A percentile compares a stretch with the other conserved stretches of the same genome.
These are phyloP conservation scores for Stegophylla sp. DNA, from an alignment of 2,888 invertebrate genomes.

Conservation along the genomic window DNA sequence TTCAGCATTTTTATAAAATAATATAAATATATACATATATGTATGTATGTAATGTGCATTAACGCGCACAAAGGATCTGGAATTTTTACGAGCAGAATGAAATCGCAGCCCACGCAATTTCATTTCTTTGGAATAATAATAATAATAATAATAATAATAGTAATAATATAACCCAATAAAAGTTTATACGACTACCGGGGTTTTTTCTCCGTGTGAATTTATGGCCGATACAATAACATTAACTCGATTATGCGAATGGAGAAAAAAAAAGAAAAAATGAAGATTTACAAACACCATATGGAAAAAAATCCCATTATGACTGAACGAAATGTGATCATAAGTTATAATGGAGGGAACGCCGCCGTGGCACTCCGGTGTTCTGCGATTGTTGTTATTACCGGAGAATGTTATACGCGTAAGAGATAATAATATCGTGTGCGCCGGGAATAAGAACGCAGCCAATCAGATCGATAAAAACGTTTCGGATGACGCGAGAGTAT, in stretches of 20 bases:
- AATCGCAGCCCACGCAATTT: conserved; percentile 32
- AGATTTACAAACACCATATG: conserved; percentile 44
- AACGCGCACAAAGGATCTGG: neutral
- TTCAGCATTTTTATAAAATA: too few species aligned
- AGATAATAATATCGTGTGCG: too few species aligned
- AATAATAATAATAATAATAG: too few species aligned
- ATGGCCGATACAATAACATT: conserved; percentile 49
- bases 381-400: conserved; percentile 15
- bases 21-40: neutral
- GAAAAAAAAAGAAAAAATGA: conserved; percentile 12
- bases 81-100: conserved; percentile 44
- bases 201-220: conserved; percentile 25
- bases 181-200: conserved; percentile 36
- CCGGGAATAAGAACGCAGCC: neutral
- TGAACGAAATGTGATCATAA: conserved; percentile 30
- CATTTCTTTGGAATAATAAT: conserved; percentile 27
- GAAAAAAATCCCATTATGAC: conserved; percentile 37
- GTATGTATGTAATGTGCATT: neutral
- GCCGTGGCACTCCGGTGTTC: neutral
- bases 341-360: neutral
- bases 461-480: neutral
- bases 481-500: neutral
- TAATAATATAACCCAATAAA: conserved; percentile 51
- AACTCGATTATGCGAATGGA: conserved; percentile 40
- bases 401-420: too few species aligned